Evolutionary conservation across 2,113 vertebrate genomes (phyloP).

Genomic region (Pseudopodoces humilis): DNA sequence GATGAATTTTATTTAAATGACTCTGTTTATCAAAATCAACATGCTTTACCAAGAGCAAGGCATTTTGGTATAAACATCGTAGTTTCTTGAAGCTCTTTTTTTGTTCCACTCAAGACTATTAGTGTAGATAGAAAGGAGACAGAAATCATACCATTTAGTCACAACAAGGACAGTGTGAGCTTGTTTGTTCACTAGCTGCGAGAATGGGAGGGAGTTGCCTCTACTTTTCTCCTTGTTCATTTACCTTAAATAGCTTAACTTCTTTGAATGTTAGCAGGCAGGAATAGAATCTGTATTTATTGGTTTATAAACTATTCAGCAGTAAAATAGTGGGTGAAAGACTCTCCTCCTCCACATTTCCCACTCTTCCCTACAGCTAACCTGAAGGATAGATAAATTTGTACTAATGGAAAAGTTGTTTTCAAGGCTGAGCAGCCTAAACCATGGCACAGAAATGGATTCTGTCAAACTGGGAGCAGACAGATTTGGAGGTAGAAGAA

Average conservation of each 20-base stretch:
- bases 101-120: background rate
- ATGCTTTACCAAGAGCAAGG: background rate
- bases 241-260: background rate
- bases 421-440: background rate
- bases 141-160: background rate
- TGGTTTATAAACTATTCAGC: background rate
- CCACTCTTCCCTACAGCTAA: background rate
- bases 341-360: background rate
- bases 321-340: background rate
- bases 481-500: background rate
- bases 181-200: background rate
- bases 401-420: background rate
- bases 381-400: background rate
- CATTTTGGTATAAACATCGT: background rate
- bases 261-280: background rate
- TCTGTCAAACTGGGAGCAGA: background rate
- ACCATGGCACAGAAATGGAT: background rate
- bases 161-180: background rate
- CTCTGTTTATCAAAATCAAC: background rate
- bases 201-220: background rate
- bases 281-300: background rate
- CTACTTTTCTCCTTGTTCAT: background rate
- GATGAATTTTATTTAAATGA: background rate
- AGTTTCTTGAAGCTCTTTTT: background rate
- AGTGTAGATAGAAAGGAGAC: background rate